A percentile compares a stretch with the other conserved stretches of the same genome.
Evolutionary conservation across 2,888 invertebrate genomes (phyloP).

Genomic region (Parnassius orleans): DNA sequence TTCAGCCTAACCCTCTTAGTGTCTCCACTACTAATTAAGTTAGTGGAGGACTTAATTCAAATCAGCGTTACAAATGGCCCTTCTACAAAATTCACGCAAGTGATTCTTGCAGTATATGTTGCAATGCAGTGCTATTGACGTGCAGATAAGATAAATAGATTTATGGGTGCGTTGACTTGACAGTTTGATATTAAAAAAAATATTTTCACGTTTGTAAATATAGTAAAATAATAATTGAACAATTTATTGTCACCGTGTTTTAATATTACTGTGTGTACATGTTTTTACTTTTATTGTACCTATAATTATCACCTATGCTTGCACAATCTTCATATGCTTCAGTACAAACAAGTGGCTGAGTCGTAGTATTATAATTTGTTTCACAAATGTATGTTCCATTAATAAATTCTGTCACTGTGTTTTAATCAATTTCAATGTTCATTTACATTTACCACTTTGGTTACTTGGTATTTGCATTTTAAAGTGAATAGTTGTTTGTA

Average conservation of each 20-base stretch:
- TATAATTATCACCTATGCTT: too few relatives aligned
- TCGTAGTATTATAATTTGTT: conserved; percentile 12
- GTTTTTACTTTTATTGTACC: too few relatives aligned
- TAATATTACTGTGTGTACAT: too few relatives aligned
- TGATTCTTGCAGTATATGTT: conserved; percentile 40
- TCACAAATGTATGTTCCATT: conserved; percentile 10
- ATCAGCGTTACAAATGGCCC: conserved; percentile 31
- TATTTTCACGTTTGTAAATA: too few relatives aligned
- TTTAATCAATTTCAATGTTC: conserved; percentile 16
- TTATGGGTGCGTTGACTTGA: conserved; percentile 67
- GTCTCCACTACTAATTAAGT: conserved; percentile 21
- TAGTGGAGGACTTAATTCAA: conserved; percentile 28
- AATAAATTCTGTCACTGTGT: conserved; percentile 16
- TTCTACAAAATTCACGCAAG: conserved; percentile 28
- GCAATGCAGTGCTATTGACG: conserved; percentile 59
- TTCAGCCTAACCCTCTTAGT: conserved; percentile 14
- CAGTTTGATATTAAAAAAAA: conserved; percentile 43
- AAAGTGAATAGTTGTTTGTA: neutral
- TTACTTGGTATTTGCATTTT: conserved; percentile 12
- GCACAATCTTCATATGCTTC: too few relatives aligned
- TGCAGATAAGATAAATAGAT: conserved; percentile 57
- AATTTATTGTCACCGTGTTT: too few relatives aligned
- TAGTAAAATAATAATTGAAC: too few relatives aligned
- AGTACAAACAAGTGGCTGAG: conserved; percentile 9
- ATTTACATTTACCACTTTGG: conserved; percentile 19